Evolutionary conservation across 2,888 invertebrate species (phyloP), one percentile per base, ranked within the genome.

Genomic region (Pollenia labialis): DNA sequence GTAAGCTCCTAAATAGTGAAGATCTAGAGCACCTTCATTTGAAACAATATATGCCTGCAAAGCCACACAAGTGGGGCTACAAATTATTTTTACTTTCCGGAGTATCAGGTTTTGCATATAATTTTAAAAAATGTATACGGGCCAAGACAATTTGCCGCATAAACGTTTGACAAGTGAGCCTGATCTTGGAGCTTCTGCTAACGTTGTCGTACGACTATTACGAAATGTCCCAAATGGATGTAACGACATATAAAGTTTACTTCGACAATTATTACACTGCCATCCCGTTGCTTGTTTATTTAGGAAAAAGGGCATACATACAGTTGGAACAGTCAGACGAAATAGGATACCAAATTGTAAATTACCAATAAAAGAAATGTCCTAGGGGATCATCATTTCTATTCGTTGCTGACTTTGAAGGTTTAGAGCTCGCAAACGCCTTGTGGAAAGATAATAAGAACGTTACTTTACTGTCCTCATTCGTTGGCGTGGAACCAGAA

Each of bases 301-400:
- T 75, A 50, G 50, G n/a, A 62, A 56, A 69, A 58, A 68, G n/a
- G 68, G 69, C 40, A 60, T 79, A 69, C 50, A 69, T 79, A 32
- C 68, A 60, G 56, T 79, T 48, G 79, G 69, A 60, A 79, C 56
- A 42, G 79, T 79, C 48, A 56, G 68, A 44, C 58, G 79, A 58
- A 69, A 69, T 58, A 69, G 79, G 58, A 16, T 77, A 18, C 68
- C n/a, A 44, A 68, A 68, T 68, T 58, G 77, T 68, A 77, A 77
- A 40, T 58, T 40, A 58, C 68, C 60, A 79, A 68, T 68, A 56
- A 79, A 69, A 72, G n/a, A 69, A 77, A 77, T 68, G 14, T 54
- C 52, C 69, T 69, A 79, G 58, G 42, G 68, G 68, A 48, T 79
- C 40, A 18, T 18, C 18, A 18, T 18, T 18, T 18, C 18, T 18